Conservation (phyloP, 1,140 invertebrate species). For the Drosophila arizonae region DNA sequence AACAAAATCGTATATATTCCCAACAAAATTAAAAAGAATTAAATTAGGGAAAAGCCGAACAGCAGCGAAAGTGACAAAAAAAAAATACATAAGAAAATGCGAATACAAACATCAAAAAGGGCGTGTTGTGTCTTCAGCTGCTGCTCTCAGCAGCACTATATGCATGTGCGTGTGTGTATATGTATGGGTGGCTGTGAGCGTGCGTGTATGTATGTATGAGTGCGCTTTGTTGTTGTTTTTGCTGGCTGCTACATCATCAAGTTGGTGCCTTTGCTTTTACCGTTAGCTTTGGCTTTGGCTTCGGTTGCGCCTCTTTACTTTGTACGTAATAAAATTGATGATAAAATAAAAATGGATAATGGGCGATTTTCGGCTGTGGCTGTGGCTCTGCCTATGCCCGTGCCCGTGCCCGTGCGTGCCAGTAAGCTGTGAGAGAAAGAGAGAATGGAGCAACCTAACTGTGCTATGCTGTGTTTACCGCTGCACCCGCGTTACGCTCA, state of each 20-base stretch:
- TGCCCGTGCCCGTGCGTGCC: too few relatives aligned
- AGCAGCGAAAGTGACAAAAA: slow-evolving; percentile 37
- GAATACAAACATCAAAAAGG: slow-evolving; percentile 68
- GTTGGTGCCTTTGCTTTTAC: slow-evolving; percentile 36
- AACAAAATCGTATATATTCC: slow-evolving; percentile 15
- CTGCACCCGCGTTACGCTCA: slow-evolving; percentile 9
- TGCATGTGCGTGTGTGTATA: slow-evolving; percentile 6
- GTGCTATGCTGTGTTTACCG: slow-evolving; percentile 1
- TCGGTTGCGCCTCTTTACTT: slow-evolving; percentile 71
- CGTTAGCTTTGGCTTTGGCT: slow-evolving; percentile 14
- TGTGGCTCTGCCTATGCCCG: too few relatives aligned
- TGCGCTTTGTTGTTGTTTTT: slow-evolving; percentile 47
- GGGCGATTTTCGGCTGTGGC: slow-evolving; percentile 65
- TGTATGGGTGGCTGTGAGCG: slow-evolving; percentile 3
- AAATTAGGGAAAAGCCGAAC: slow-evolving; percentile 29
- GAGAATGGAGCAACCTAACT: slow-evolving; percentile 18
- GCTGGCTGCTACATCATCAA: slow-evolving; percentile 58
- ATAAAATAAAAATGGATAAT: slow-evolving; percentile 80
- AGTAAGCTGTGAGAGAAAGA: not conserved
- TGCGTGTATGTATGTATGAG: slow-evolving; percentile 31
- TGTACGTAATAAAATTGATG: slow-evolving; percentile 77
- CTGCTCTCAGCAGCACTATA: slow-evolving; percentile 46
- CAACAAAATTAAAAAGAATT: slow-evolving; percentile 11
- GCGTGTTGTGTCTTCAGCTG: slow-evolving; percentile 66
- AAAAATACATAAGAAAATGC: slow-evolving; percentile 18